These are phyloP conservation scores for Nebria salina DNA, from an alignment of 2,888 invertebrate species.

Conservation along the genomic window DNA sequence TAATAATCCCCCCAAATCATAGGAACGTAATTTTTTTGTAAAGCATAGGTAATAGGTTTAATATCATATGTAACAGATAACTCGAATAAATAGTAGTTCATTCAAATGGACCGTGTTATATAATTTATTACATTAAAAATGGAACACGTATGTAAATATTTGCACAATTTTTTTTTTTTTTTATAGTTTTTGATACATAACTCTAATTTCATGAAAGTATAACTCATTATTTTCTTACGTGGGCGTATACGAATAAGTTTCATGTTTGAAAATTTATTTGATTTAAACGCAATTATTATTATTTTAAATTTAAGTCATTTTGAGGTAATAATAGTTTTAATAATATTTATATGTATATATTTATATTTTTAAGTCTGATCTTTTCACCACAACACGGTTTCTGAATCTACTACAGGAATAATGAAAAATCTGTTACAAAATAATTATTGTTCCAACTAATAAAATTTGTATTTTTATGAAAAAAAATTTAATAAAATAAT, in stretches of 20 bases:
- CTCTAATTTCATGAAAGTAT: too few relatives aligned
- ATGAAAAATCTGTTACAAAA: slow-evolving; percentile 31
- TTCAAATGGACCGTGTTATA: background rate
- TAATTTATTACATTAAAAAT: background rate
- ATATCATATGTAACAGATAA: background rate
- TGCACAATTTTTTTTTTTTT: too few relatives aligned
- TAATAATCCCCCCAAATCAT: background rate
- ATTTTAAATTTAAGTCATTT: too few relatives aligned
- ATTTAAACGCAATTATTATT: too few relatives aligned
- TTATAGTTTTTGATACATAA: too few relatives aligned
- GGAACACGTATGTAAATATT: too few relatives aligned
- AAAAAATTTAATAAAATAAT: slow-evolving; percentile 36
- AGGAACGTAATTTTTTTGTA: background rate
- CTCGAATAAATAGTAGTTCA: background rate
- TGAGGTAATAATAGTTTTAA: background rate
- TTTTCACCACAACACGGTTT: slow-evolving; percentile 11
- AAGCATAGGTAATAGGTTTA: background rate
- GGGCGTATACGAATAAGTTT: background rate
- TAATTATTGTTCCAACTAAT: slow-evolving; percentile 41
- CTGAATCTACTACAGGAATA: slow-evolving; percentile 32
- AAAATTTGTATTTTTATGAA: slow-evolving; percentile 46
- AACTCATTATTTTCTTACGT: too few relatives aligned
- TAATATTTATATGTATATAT: background rate
- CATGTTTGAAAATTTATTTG: background rate
- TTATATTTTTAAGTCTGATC: background rate